Conservation (phyloP, 2,888 invertebrate genomes). For the Drosophila nigritarsus region DNA sequence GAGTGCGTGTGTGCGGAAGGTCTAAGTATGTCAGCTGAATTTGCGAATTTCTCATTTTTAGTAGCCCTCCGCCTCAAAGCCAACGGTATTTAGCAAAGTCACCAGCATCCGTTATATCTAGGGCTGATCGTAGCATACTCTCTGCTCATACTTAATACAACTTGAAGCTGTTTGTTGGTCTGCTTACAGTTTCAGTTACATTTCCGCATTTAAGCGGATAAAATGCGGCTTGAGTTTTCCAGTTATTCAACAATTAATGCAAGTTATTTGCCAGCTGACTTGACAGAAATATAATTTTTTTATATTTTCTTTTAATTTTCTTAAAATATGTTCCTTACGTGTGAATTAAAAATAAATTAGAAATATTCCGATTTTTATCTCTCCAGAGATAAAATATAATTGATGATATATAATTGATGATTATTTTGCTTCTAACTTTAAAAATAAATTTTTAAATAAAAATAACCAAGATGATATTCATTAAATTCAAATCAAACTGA, state of each 20-base stretch:
- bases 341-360: too few relatives aligned
- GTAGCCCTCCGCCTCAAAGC: constrained; percentile 23
- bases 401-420: too few relatives aligned
- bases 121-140: background rate
- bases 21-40: constrained; percentile 44
- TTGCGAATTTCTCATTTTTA: constrained; percentile 63
- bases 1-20: constrained; percentile 40
- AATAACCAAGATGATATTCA: background rate
- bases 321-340: too few relatives aligned
- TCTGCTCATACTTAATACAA: background rate
- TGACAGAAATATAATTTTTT: background rate
- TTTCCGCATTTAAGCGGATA: background rate
- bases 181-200: constrained; percentile 32
- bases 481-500: background rate
- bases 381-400: too few relatives aligned
- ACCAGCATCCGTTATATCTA: constrained; percentile 23
- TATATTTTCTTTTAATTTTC: too few relatives aligned
- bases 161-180: background rate
- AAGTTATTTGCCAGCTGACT: background rate
- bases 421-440: too few relatives aligned
- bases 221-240: background rate
- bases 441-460: too few relatives aligned
- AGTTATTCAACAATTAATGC: background rate
- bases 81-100: constrained; percentile 44
- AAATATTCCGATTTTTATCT: too few relatives aligned